phyloP scores from a whole-genome alignment of 2,113 vertebrate genomes.

The Antigone vipio region DNA sequence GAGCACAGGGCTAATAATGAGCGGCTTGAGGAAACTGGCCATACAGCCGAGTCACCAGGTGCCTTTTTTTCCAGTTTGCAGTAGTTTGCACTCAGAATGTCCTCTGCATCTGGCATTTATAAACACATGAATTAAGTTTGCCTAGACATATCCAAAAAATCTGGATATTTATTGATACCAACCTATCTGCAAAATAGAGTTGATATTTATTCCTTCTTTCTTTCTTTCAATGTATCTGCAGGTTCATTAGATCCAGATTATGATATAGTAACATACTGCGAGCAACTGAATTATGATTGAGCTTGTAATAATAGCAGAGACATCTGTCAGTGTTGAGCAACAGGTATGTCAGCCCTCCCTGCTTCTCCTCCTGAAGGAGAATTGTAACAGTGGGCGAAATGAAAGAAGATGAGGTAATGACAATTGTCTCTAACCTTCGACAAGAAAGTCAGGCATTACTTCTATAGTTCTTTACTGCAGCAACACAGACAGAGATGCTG shows the following conservation, averaged over 20 bases:
- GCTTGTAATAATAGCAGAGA: background rate
- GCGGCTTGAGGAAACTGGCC: background rate
- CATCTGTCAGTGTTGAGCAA: constrained; percentile 16
- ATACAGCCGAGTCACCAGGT: fast-evolving
- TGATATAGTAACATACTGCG: background rate
- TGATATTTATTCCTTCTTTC: background rate
- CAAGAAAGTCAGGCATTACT: background rate
- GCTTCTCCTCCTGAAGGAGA: background rate
- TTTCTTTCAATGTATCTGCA: background rate
- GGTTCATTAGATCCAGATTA: background rate
- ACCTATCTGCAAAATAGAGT: background rate
- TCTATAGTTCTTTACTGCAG: background rate
- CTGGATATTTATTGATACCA: background rate
- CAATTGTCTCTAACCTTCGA: background rate
- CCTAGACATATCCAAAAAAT: background rate
- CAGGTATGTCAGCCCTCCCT: background rate
- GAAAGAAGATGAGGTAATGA: background rate
- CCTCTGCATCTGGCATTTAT: constrained; percentile 1
- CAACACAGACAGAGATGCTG: background rate
- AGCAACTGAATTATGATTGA: constrained; percentile 6
- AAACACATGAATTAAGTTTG: background rate
- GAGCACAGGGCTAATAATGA: background rate
- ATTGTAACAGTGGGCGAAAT: background rate
- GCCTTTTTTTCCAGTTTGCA: background rate
- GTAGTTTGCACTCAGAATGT: background rate